Evolutionary conservation across 2,113 vertebrate species (phyloP), one percentile per base, ranked within the genome.

Genomic region (Nyctereutes procyonoides): DNA sequence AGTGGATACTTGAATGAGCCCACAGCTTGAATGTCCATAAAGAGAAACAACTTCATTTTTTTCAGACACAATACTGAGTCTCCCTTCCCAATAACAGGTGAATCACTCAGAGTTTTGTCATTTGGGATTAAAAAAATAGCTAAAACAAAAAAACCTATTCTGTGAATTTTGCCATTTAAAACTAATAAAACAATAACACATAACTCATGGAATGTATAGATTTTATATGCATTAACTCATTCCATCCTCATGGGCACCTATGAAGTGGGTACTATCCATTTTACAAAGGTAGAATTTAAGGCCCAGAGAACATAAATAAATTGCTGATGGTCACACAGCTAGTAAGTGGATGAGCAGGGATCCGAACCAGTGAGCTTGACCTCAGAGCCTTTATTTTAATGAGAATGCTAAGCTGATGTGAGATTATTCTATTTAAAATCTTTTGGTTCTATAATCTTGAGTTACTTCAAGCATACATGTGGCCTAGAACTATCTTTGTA

Each of bases 371-470:
- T 43, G 32, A 65, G 43, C 24, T 35, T 73, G 87, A 65, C 58
- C 69, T 38, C 12, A 85, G 30, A 63, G 32, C 30, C 13, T 77
- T 88, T 73, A 28, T 91, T 83, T 76, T 93, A 92, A 79, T 62
- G 38, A 43, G 11, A 13, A 2, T 73, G 5, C 35, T 92, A 53
- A 94, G 5, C 8, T 90, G 62, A 60, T 2, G 79, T 71, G 82
- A 88, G 38, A 86, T 86, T 38, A 60, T 88, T 55, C 43, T 94
- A 63, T 92, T 87, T 38, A 51, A 88, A 94, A 81, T 95, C 5
- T n/a, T 82, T 69, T 19, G 9, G 11, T 63, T 90, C 20, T 85
- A 20, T 82, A 62, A 73, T 56, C 8, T 69, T 96, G 81, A 56
- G 32, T 93, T 69, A 48, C 77, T 80, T 90, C 22, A 91, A 85